phyloP scores from a whole-genome alignment of 2,797 vertebrate genomes.

The Pelobates cultripes region DNA sequence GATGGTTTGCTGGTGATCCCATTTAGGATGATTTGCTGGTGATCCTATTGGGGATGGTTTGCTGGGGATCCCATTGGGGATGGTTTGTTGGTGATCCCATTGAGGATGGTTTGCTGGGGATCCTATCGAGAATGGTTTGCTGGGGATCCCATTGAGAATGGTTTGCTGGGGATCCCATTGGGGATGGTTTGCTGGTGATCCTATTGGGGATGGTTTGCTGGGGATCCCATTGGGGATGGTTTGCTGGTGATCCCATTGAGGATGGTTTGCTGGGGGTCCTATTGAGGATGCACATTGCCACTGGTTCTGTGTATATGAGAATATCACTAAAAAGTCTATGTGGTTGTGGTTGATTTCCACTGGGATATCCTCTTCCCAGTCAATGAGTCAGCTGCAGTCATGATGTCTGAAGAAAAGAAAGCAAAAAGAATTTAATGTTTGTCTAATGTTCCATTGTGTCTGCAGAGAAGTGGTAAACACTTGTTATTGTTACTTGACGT shows the following conservation, averaged over 20 bases:
- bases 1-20: too few species aligned
- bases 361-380: conserved; percentile 37
- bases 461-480: not conserved
- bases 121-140: too few species aligned
- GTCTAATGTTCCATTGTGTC: not conserved
- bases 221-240: not conserved
- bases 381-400: conserved; percentile 45
- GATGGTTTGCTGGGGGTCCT: not conserved
- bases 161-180: too few species aligned
- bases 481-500: not conserved
- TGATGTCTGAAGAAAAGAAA: conserved; percentile 37
- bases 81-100: too few species aligned
- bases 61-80: too few species aligned
- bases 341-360: conserved; percentile 23
- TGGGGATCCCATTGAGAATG: too few species aligned
- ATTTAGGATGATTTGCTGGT: too few species aligned
- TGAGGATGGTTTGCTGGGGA: too few species aligned
- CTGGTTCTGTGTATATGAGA: conserved; percentile 14
- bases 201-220: too few species aligned
- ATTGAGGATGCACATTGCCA: not conserved
- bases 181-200: too few species aligned
- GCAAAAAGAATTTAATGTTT: conserved; percentile 6
- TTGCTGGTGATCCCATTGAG: not conserved
- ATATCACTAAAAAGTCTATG: conserved; percentile 20
- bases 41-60: too few species aligned